These are phyloP conservation scores for Ophioderma brevispina DNA, from an alignment of 35 echinoderm and acorn worm species.

Conservation along the genomic window DNA sequence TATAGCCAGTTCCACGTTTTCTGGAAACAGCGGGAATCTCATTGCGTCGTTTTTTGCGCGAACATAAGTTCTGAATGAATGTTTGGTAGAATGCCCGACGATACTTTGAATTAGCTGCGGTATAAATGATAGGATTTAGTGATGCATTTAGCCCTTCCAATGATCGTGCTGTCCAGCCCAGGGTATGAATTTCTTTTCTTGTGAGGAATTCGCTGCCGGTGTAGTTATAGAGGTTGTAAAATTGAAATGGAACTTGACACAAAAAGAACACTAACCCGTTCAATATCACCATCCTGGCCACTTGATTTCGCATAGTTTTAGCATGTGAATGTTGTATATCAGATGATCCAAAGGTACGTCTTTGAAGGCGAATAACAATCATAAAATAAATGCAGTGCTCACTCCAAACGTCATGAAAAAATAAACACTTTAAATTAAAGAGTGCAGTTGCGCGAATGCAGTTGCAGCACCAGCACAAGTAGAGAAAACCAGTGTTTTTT, in stretches of 20 bases:
- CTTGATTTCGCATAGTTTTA: background rate
- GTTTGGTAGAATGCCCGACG: background rate
- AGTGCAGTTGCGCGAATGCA: background rate
- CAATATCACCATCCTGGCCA: background rate
- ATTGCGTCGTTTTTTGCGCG: too few species aligned
- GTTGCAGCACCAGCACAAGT: background rate
- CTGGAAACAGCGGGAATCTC: too few species aligned
- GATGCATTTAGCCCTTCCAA: background rate
- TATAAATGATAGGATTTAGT: background rate
- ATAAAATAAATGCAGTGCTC: background rate
- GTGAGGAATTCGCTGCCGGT: background rate
- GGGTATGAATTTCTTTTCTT: background rate
- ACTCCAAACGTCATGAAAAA: background rate
- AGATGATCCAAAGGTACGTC: background rate
- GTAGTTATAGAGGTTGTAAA: background rate
- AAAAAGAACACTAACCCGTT: background rate
- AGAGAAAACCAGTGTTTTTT: background rate
- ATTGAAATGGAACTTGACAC: background rate
- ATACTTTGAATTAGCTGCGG: background rate
- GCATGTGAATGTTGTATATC: background rate
- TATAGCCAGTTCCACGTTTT: too few species aligned
- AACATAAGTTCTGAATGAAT: too few species aligned
- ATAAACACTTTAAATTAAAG: background rate
- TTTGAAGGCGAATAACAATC: background rate
- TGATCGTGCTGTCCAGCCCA: background rate